Percentiles rank a stretch among this genome's conserved stretches.
These are phyloP conservation scores for Crotalus viridis DNA, from an alignment of 2,113 vertebrate genomes.

Conservation along the genomic window DNA sequence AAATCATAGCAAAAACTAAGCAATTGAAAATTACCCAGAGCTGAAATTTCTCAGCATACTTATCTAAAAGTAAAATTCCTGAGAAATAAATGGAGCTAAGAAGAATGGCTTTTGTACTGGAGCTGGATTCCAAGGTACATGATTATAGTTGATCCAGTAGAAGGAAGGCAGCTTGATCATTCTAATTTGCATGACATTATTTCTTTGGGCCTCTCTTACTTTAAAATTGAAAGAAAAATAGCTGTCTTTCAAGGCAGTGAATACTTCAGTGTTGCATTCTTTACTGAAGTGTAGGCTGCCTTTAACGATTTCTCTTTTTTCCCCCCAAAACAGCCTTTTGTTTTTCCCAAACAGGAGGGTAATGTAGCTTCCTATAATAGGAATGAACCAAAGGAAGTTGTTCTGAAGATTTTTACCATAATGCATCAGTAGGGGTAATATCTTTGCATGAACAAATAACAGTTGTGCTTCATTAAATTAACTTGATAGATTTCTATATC, in stretches of 20 bases:
- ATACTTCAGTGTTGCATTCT: neutral
- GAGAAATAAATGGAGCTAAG: neutral
- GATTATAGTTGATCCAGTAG: neutral
- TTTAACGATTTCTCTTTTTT: neutral
- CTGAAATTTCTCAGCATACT: neutral
- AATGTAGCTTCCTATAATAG: neutral
- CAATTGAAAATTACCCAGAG: constrained; percentile 6
- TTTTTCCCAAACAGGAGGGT: neutral
- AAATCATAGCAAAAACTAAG: constrained; percentile 39
- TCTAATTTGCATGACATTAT: neutral
- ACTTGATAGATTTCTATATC: constrained; percentile 16
- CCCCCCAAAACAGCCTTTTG: neutral
- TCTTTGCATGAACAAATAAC: constrained; percentile 9
- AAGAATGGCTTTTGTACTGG: neutral
- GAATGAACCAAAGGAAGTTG: neutral
- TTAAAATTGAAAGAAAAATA: neutral
- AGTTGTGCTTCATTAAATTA: constrained; percentile 11
- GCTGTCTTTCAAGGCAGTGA: neutral
- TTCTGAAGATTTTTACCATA: constrained; percentile 18
- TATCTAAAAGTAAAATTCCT: neutral
- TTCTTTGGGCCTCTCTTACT: neutral
- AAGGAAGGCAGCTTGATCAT: neutral
- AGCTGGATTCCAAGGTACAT: neutral
- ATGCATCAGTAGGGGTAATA: constrained; percentile 4
- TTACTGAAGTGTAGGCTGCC: neutral